Evolutionary conservation across 2,888 invertebrate species (phyloP).

Genomic region (Chrysotoxum bicinctum): DNA sequence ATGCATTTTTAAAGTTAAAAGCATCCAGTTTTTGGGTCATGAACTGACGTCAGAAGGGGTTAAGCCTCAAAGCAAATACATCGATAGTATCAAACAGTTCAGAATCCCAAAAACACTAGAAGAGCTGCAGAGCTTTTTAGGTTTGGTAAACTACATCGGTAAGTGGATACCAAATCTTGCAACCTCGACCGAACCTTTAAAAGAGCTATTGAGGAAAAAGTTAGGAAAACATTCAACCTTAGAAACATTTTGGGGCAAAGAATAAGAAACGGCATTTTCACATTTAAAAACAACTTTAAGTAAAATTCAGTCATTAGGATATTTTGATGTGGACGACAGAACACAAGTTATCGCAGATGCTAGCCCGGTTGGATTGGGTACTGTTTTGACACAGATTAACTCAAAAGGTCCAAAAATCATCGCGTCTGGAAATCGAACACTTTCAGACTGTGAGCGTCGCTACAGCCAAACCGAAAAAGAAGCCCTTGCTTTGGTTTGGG

Average conservation of each 20-base stretch:
- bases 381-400: conserved; percentile 34
- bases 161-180: conserved; percentile 30
- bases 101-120: conserved; percentile 16
- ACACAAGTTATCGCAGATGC: conserved; percentile 78
- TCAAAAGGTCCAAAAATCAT: conserved; percentile 29
- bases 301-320: conserved; percentile 71
- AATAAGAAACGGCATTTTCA: conserved; percentile 27
- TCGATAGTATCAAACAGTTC: conserved; percentile 10
- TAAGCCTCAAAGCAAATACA: too few relatives aligned
- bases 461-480: conserved; percentile 72
- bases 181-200: conserved; percentile 5
- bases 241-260: conserved; percentile 14
- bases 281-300: conserved; percentile 10
- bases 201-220: conserved; percentile 30
- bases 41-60: too few relatives aligned
- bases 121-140: conserved; percentile 31
- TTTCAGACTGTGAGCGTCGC: conserved; percentile 27
- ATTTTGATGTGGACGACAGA: conserved; percentile 74
- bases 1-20: conserved; percentile 19
- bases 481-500: conserved; percentile 76
- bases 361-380: conserved; percentile 76
- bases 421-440: conserved; percentile 74
- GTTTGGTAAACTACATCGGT: conserved; percentile 21
- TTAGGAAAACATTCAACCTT: conserved; percentile 6
- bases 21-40: conserved; percentile 75